Evolutionary conservation across 2,797 vertebrate species (phyloP).

Genomic region (Alectoris magna): DNA sequence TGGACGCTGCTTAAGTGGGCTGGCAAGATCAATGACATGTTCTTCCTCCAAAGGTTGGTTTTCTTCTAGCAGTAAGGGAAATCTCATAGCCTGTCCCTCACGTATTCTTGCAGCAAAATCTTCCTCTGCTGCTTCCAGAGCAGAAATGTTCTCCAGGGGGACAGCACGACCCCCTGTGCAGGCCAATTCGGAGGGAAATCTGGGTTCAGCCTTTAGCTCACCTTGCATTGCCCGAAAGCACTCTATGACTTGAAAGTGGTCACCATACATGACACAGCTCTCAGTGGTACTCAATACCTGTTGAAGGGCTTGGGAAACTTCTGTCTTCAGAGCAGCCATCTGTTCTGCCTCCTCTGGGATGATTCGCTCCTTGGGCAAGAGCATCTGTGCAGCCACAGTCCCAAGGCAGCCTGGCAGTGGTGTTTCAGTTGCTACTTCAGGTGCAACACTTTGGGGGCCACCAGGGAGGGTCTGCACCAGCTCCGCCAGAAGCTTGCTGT

Average conservation of each 20-base stretch:
- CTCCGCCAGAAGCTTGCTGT: constrained; percentile 77
- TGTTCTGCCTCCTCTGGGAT: constrained; percentile 76
- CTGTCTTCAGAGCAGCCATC: constrained; percentile 84
- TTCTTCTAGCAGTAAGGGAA: constrained; percentile 88
- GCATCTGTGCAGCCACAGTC: constrained; percentile 78
- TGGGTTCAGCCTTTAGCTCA: constrained; percentile 79
- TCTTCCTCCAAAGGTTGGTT: constrained; percentile 83
- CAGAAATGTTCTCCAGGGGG: constrained; percentile 80
- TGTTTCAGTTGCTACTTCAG: constrained; percentile 75
- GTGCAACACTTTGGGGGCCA: constrained; percentile 72
- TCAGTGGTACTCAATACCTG: constrained; percentile 81
- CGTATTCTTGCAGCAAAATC: constrained; percentile 87
- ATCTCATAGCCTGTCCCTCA: constrained; percentile 87
- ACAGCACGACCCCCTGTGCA: constrained; percentile 80
- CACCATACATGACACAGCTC: constrained; percentile 77
- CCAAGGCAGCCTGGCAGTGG: constrained; percentile 78
- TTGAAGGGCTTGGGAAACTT: constrained; percentile 81
- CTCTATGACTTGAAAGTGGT: constrained; percentile 78
- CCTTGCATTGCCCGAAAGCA: constrained; percentile 73
- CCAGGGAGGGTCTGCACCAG: constrained; percentile 77
- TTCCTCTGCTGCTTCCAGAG: constrained; percentile 82
- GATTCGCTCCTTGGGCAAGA: constrained; percentile 83
- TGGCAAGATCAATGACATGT: constrained; percentile 68
- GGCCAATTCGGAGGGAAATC: constrained; percentile 78
- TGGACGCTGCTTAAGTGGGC: constrained; percentile 70